Conservation (phyloP, 92 coral and sea anemone species). For the Porites cylindrica region DNA sequence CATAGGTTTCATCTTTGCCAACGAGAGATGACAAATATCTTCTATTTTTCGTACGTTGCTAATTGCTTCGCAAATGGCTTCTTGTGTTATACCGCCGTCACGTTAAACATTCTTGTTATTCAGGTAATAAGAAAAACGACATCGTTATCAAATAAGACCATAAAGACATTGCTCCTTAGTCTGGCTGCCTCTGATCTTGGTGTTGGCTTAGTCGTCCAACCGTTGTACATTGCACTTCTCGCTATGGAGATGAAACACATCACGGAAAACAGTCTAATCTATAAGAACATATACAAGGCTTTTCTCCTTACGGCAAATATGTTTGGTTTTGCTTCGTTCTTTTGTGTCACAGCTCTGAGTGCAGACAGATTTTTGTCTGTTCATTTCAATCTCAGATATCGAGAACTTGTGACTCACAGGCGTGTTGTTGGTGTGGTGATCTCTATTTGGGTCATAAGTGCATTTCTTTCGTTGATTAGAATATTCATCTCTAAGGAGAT, state of each 20-base stretch:
- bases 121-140: slow-evolving; percentile 21
- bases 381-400: neutral
- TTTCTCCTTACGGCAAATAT: neutral
- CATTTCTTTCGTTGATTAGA: neutral
- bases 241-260: neutral
- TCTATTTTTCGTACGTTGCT: neutral
- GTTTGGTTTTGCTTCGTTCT: neutral
- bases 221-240: neutral
- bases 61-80: neutral
- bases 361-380: neutral
- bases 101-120: neutral
- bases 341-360: neutral
- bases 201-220: slow-evolving; percentile 5
- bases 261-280: neutral
- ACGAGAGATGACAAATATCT: neutral
- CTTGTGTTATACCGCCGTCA: slow-evolving; percentile 7
- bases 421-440: neutral
- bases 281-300: neutral
- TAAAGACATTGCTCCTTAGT: slow-evolving; percentile 7
- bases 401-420: neutral
- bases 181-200: slow-evolving; percentile 24
- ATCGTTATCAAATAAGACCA: neutral
- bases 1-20: neutral
- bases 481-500: neutral
- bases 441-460: neutral